Base-by-base conservation (phyloP, 1,140 invertebrate species). In the Aleiodes sp. region DNA sequence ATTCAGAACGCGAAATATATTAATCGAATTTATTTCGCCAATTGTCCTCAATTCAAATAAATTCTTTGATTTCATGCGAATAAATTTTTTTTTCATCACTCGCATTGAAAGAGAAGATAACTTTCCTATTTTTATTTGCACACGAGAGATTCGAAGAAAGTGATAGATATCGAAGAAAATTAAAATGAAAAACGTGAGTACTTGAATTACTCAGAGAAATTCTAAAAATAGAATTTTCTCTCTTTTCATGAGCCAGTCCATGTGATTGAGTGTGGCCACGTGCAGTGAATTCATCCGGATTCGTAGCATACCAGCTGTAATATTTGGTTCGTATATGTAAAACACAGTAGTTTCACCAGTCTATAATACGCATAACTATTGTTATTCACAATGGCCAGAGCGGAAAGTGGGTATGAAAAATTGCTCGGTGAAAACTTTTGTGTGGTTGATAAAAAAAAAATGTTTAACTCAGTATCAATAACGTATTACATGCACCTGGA, bases 371-470 rank as follows among this genome's bases (percentile, higher is more conserved):
- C 26, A 24, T 16, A 2, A 52, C 19, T 52, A 52, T 26, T 52
- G 46, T 52, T 26, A 24, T 16, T 52, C 46, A 52, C 16, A 10
- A n/a, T 6, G 9, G 39, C n/a, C n/a, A n/a, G n/a, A n/a, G 39
- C 14, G 24, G 60, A 62, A 28, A 16, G 14, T 59, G 29, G 71
- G 65, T 24, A 21, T 37, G 12, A 65, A n/a, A 66, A 66, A 52
- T 35, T 31, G 65, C n/a, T n/a, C n/a, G 35, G 26, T 66, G 9
- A 35, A 66, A 37, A 16, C 8, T 26, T 3, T 19, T 35, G 28
- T 1, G 21, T 2, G 28, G 46, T 57, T 37, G 19, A 66, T 66
- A 59, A 16, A 28, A n/a, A n/a, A n/a, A n/a, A 35, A 26, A 64
- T 64, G 41, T 64, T 39, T 43, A 64, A 26, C 10, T 43, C 16